Base-by-base conservation (phyloP, 2,888 invertebrate genomes). In the Metalampra italica region DNA sequence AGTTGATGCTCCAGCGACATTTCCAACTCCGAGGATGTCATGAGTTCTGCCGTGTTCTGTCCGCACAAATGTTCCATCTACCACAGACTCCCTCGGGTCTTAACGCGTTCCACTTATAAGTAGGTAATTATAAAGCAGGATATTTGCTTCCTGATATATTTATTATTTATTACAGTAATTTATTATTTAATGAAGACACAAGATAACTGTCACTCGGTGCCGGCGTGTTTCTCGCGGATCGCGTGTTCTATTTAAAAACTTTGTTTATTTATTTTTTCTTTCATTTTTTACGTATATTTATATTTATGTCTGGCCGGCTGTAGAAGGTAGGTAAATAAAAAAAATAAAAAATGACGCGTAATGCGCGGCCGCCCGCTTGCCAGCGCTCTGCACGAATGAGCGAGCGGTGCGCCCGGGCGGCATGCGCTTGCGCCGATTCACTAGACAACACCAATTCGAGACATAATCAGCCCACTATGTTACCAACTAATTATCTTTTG, bases 1-100 rank as follows among this genome's bases (percentile, higher is more conserved):
- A 86, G 76, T 70, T 82, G 82, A 55, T 77, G 84, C 57, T 87
- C 87, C 74, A 87, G 66, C 53, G 88, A 84, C 83, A 88, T 82
- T 62, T 84, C 81, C 55, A 82, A 61, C 63, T 79, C 77, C 11
- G 81, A 76, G 56, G 86, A 82, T 71, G 78, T 82, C 78, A 81
- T 85, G 57, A 60, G 69, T 43, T 49, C 52, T 32, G 43, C n/a
- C 9, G 9, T 36, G 57, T 44, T 30, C 51, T 55, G 51, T 64
- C 62, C 62, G 62, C 57, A 59, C 70, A 71, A 71, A 62, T 64
- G 64, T 67, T 77, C 71, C 74, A 73, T 75, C 60, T 62, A 72
- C 67, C 73, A 72, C 72, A 52, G 43, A 49, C 60, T 72, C 69
- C 61, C 5, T 30, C 9, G 46, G 54, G 57, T 53, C 52, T 49